Evolutionary conservation across 1,140 invertebrate species (phyloP).

Genomic region (Cherax quadricarinatus): DNA sequence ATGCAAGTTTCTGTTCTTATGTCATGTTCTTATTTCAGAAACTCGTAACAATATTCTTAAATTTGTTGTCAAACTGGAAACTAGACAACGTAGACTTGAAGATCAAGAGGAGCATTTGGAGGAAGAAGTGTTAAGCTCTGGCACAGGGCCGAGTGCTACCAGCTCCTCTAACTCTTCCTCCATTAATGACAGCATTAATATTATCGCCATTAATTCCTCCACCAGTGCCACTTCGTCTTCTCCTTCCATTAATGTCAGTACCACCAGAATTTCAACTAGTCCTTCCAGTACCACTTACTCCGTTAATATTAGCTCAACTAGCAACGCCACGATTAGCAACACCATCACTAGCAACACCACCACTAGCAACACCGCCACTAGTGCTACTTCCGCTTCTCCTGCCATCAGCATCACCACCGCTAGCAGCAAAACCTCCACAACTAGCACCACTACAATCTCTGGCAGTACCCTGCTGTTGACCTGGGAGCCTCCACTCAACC

Average conservation of each 20-base stretch:
- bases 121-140: background rate
- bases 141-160: background rate
- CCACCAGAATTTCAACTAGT: background rate
- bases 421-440: background rate
- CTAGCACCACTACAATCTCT: background rate
- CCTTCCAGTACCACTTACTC: background rate
- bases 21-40: background rate
- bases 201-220: too few species aligned
- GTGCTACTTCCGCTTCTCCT: background rate
- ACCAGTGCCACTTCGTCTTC: too few species aligned
- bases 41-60: background rate
- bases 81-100: background rate
- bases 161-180: background rate
- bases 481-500: background rate
- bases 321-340: background rate
- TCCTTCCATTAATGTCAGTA: background rate
- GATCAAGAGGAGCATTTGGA: background rate
- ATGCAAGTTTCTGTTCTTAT: too few species aligned
- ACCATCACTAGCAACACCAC: too few species aligned
- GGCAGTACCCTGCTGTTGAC: background rate
- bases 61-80: background rate
- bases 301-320: background rate
- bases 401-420: background rate
- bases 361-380: background rate
- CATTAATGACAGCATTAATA: background rate